A percentile compares a stretch with the other conserved stretches of the same genome.
Evolutionary conservation across 2,113 vertebrate species (phyloP).

Genomic region (Lycaon pictus): DNA sequence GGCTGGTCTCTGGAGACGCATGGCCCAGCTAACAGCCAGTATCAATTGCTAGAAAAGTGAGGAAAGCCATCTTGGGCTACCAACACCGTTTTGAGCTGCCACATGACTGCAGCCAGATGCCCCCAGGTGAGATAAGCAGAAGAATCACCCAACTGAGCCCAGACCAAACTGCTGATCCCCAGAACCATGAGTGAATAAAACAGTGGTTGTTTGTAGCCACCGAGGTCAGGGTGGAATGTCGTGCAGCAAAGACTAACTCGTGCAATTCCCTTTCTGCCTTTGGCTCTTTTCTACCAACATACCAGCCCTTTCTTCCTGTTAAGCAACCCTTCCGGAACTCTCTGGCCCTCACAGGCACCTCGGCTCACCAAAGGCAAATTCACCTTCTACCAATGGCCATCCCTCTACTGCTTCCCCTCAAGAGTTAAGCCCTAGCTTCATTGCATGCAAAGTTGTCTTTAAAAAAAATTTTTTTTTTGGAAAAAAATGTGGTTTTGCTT

Average conservation of each 20-base stretch:
- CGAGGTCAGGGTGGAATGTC: neutral
- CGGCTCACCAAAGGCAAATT: neutral
- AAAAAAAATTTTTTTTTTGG: constrained; percentile 47
- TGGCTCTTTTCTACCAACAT: neutral
- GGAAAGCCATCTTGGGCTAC: neutral
- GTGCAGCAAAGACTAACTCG: neutral
- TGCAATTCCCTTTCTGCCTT: neutral
- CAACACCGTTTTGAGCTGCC: neutral
- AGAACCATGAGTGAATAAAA: neutral
- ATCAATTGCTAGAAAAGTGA: neutral
- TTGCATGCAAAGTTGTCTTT: constrained; percentile 66
- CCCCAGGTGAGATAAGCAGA: neutral
- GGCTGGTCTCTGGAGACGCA: neutral
- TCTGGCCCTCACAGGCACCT: neutral
- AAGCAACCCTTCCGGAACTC: neutral
- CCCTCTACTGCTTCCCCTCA: neutral
- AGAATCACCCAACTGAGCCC: constrained; percentile 11
- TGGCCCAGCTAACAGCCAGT: neutral
- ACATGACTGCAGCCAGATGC: neutral
- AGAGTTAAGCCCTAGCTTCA: constrained; percentile 83
- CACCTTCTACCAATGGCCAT: neutral
- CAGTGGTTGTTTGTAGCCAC: neutral
- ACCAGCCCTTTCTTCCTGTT: neutral
- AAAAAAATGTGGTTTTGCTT: constrained; percentile 80
- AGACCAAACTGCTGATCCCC: neutral